Conservation (phyloP, 2,888 invertebrate genomes). For the Anticlea derivata region DNA sequence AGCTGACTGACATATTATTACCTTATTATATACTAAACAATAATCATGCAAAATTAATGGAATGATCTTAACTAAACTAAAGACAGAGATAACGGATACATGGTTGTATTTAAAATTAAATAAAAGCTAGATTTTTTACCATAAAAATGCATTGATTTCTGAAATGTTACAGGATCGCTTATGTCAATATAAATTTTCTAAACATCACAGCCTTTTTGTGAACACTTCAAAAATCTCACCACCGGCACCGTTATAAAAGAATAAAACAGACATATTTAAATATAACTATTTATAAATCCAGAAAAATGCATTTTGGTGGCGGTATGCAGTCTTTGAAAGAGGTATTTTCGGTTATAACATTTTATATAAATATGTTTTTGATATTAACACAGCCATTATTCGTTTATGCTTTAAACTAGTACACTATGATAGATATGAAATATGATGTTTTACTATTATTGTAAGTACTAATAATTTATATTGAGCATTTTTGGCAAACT, state of each 20-base stretch:
- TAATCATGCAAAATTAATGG: constrained; percentile 29
- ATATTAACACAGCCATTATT: constrained; percentile 81
- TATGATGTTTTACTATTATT: constrained; percentile 13
- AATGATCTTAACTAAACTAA: constrained; percentile 33
- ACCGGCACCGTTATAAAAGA: neutral
- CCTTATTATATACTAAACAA: neutral
- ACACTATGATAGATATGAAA: constrained; percentile 47
- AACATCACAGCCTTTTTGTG: constrained; percentile 24
- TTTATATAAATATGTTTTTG: constrained; percentile 72
- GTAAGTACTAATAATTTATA: neutral
- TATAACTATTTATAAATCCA: constrained; percentile 20
- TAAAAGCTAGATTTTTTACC: neutral
- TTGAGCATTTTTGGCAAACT: constrained; percentile 11
- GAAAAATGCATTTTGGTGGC: constrained; percentile 58
- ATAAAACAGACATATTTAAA: constrained; percentile 13
- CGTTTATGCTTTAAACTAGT: constrained; percentile 52
- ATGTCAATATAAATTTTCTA: constrained; percentile 14
- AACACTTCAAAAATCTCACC: constrained; percentile 18
- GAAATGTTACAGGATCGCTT: constrained; percentile 21
- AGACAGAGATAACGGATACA: constrained; percentile 4
- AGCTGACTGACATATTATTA: constrained; percentile 11
- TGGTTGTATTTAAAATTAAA: constrained; percentile 8
- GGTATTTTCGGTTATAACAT: constrained; percentile 76
- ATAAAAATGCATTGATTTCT: constrained; percentile 16
- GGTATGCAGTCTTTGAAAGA: constrained; percentile 73